A percentile compares a stretch with the other conserved stretches of the same genome.
These are phyloP conservation scores for Odontomachus brunneus DNA, from an alignment of 1,140 invertebrate genomes.

Conservation along the genomic window DNA sequence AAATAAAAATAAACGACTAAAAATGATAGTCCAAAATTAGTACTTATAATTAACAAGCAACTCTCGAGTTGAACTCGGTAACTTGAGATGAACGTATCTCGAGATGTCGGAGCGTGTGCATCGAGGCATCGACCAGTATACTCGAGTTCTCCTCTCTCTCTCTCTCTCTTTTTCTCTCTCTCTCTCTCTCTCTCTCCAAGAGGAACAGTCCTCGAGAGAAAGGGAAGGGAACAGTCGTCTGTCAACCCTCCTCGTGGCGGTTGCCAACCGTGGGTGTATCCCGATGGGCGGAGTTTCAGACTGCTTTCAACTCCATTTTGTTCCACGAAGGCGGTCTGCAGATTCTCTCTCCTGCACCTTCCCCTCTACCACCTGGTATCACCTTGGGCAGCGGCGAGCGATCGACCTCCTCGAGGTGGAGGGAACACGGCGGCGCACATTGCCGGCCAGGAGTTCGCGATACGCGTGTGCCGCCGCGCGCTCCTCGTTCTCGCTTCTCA, in stretches of 20 bases:
- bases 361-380: slow-evolving; percentile 73
- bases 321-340: slow-evolving; percentile 75
- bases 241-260: slow-evolving; percentile 19
- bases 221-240: slow-evolving; percentile 15
- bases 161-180: neutral
- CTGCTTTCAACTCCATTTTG: slow-evolving; percentile 78
- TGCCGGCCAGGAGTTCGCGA: slow-evolving; percentile 81
- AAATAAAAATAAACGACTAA: no score
- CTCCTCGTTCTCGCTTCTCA: slow-evolving; percentile 57
- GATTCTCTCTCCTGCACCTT: slow-evolving; percentile 64
- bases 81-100: no score
- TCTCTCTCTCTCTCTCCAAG: no score
- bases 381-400: slow-evolving; percentile 67
- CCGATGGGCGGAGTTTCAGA: slow-evolving; percentile 54
- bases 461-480: slow-evolving; percentile 76
- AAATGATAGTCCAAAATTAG: no score
- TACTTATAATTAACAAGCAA: no score
- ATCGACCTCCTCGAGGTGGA: slow-evolving; percentile 75
- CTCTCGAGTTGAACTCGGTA: no score
- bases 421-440: slow-evolving; percentile 78
- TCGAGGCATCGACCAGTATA: no score
- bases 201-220: neutral
- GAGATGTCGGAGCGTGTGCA: no score
- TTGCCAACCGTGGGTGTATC: slow-evolving; percentile 57
- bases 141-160: neutral